Evolutionary conservation across 2,113 vertebrate species (phyloP).

Genomic region (Cavia porcellus): DNA sequence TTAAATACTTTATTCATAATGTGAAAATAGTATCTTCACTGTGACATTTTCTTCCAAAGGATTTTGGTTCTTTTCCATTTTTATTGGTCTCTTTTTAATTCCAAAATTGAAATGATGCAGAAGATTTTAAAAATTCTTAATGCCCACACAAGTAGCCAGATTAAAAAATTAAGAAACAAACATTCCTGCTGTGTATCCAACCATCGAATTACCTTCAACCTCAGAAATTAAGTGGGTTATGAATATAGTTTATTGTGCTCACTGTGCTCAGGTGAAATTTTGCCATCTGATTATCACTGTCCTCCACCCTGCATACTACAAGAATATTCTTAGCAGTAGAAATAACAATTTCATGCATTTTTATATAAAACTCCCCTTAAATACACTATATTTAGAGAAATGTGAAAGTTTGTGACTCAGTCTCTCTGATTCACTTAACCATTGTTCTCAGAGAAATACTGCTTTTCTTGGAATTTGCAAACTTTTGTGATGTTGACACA

Average conservation of each 20-base stretch:
- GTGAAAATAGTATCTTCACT: neutral
- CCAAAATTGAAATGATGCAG: neutral
- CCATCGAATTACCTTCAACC: neutral
- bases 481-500: neutral
- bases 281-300: neutral
- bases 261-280: neutral
- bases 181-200: neutral
- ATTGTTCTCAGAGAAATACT: neutral
- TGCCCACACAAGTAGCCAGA: neutral
- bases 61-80: neutral
- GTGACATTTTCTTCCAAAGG: neutral
- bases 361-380: neutral
- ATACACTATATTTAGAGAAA: neutral
- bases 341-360: neutral
- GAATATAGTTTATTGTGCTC: neutral
- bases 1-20: neutral
- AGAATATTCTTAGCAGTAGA: neutral
- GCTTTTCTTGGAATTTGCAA: neutral
- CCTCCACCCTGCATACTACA: neutral
- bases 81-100: neutral
- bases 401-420: neutral
- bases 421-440: neutral
- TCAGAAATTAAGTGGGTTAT: neutral
- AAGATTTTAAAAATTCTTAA: neutral
- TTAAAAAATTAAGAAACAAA: neutral